Percentiles rank a stretch among this genome's conserved stretches.
Evolutionary conservation across 2,797 vertebrate species (phyloP).

Genomic region (Tachyglossus aculeatus): DNA sequence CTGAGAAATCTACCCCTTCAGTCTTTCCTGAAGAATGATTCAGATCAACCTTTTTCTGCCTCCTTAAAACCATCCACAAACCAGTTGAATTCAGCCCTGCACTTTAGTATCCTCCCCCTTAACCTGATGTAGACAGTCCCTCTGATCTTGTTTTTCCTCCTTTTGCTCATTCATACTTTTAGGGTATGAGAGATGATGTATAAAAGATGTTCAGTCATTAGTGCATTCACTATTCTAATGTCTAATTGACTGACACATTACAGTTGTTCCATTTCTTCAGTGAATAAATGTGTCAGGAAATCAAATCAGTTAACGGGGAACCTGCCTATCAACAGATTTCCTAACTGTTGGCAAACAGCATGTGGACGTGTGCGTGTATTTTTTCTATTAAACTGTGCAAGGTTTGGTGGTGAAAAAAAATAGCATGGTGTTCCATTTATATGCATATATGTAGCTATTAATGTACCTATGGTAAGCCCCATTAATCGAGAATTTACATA

Average conservation of each 20-base stretch:
- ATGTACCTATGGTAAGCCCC: rapidly evolving
- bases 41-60: background rate
- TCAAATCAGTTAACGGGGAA: background rate
- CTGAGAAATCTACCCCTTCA: background rate
- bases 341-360: rapidly evolving
- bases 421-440: background rate
- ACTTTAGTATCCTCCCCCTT: background rate
- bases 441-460: background rate
- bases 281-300: background rate
- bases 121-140: background rate
- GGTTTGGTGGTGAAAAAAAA: background rate
- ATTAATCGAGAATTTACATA: conserved; percentile 27
- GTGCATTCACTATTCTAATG: background rate
- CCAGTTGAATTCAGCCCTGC: background rate
- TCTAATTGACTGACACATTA: background rate
- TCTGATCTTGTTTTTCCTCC: background rate
- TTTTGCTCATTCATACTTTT: too few species aligned
- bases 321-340: background rate
- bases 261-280: background rate
- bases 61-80: background rate
- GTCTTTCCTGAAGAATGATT: conserved; percentile 5
- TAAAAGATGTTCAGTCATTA: background rate
- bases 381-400: background rate
- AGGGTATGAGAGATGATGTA: background rate
- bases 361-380: background rate